Evolutionary conservation across 1,140 invertebrate species (phyloP).

Genomic region (Magallana ariakensis): DNA sequence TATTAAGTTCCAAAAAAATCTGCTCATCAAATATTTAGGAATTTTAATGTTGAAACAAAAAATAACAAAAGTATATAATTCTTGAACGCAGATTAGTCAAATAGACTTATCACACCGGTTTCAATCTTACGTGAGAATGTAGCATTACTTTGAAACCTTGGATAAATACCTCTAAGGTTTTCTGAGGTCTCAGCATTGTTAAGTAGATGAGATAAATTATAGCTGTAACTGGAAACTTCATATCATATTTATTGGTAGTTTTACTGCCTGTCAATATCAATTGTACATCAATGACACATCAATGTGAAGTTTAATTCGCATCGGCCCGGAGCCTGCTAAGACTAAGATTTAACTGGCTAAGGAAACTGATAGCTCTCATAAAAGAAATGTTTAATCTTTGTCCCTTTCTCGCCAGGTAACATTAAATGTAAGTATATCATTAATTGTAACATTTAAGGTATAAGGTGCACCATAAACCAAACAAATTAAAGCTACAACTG

Average conservation of each 20-base stretch:
- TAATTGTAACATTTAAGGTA: slow-evolving; percentile 30
- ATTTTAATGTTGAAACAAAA: slow-evolving; percentile 6
- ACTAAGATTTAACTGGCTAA: not conserved
- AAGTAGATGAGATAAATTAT: no score
- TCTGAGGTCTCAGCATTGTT: no score
- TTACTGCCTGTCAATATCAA: not conserved
- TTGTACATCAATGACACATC: slow-evolving; percentile 32
- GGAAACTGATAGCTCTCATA: slow-evolving; percentile 17
- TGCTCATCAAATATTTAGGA: not conserved
- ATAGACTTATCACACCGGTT: not conserved
- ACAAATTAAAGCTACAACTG: slow-evolving; percentile 32
- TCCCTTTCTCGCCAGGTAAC: not conserved
- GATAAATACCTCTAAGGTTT: no score
- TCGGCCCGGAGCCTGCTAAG: not conserved
- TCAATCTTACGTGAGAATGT: not conserved
- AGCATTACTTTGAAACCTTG: not conserved
- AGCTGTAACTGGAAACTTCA: not conserved
- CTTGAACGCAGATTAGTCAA: not conserved
- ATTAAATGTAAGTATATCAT: slow-evolving; percentile 29
- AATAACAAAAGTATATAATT: not conserved
- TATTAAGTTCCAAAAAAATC: not conserved
- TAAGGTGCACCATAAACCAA: not conserved
- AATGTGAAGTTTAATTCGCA: slow-evolving; percentile 20
- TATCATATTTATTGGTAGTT: not conserved
- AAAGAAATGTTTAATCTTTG: slow-evolving; percentile 12